Evolutionary conservation across 2,888 invertebrate species (phyloP).

Genomic region (Ophraella communa): DNA sequence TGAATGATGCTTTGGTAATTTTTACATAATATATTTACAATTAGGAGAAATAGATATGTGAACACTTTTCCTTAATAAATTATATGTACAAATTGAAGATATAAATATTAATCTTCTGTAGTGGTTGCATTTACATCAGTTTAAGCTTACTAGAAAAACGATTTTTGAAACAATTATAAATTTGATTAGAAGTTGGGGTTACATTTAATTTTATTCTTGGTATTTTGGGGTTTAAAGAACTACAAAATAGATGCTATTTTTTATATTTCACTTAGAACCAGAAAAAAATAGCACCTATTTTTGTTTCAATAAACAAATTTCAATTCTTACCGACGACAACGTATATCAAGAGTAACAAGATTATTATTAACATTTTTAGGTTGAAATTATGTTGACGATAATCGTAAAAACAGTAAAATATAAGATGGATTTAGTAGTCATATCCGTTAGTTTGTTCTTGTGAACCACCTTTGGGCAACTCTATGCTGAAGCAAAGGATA

Average conservation of each 20-base stretch:
- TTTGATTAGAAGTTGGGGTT: not conserved
- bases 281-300: not conserved
- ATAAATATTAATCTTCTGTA: not conserved
- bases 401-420: too few relatives aligned
- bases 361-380: too few relatives aligned
- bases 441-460: too few relatives aligned
- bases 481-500: too few relatives aligned
- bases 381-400: too few relatives aligned
- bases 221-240: not conserved
- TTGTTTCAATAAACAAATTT: not conserved
- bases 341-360: not conserved
- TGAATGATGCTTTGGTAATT: not conserved
- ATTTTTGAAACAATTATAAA: slow-evolving; percentile 1
- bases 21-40: slow-evolving; percentile 10
- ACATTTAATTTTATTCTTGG: slow-evolving; percentile 4
- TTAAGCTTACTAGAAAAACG: slow-evolving; percentile 20
- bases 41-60: slow-evolving; percentile 24
- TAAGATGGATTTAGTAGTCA: too few relatives aligned
- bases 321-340: not conserved
- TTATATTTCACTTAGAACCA: not conserved
- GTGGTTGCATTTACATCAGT: slow-evolving; percentile 20
- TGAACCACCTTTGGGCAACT: too few relatives aligned
- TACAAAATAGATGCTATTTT: not conserved
- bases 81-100: slow-evolving; percentile 13
- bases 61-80: slow-evolving; percentile 15